Evolutionary conservation across 2,797 vertebrate genomes (phyloP).

Genomic region (Catamblyrhynchus diadema): DNA sequence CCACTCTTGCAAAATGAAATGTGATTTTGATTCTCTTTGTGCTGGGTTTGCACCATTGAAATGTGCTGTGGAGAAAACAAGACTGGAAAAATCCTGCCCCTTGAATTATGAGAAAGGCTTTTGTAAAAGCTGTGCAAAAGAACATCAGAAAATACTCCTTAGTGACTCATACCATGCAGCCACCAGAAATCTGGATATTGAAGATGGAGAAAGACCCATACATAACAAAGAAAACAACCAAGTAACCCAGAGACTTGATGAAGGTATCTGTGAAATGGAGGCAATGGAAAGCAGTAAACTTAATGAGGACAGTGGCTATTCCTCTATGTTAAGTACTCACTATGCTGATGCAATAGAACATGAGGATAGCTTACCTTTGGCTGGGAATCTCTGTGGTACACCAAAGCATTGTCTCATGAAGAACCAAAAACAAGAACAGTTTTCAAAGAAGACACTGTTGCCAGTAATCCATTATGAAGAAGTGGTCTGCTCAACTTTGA

Average conservation of each 20-base stretch:
- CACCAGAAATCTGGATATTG: neutral
- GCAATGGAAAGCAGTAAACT: conserved; percentile 32
- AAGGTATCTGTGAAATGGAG: conserved; percentile 57
- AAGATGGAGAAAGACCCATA: conserved; percentile 61
- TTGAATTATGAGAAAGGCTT: conserved; percentile 29
- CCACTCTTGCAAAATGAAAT: conserved; percentile 68
- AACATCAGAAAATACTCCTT: conserved; percentile 35
- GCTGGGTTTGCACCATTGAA: conserved; percentile 49
- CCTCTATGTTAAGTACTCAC: conserved; percentile 83
- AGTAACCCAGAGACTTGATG: conserved; percentile 26
- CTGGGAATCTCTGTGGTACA: conserved; percentile 58
- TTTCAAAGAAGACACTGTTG: conserved; percentile 71
- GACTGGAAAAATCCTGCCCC: conserved; percentile 29
- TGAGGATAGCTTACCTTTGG: conserved; percentile 59
- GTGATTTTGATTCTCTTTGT: conserved; percentile 51
- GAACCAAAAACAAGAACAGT: conserved; percentile 33
- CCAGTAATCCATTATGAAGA: conserved; percentile 85
- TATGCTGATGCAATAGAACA: conserved; percentile 57
- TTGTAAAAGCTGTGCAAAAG: conserved; percentile 60
- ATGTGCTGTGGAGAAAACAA: conserved; percentile 20
- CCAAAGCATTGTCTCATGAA: conserved; percentile 44
- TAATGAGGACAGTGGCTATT: conserved; percentile 90
- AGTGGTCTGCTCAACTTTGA: conserved; percentile 83
- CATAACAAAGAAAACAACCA: conserved; percentile 87
- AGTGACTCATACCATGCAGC: conserved; percentile 4